Percentiles rank a stretch among this genome's conserved stretches.
Evolutionary conservation across 2,797 vertebrate species (phyloP).

Genomic region (Natrix natrix): DNA sequence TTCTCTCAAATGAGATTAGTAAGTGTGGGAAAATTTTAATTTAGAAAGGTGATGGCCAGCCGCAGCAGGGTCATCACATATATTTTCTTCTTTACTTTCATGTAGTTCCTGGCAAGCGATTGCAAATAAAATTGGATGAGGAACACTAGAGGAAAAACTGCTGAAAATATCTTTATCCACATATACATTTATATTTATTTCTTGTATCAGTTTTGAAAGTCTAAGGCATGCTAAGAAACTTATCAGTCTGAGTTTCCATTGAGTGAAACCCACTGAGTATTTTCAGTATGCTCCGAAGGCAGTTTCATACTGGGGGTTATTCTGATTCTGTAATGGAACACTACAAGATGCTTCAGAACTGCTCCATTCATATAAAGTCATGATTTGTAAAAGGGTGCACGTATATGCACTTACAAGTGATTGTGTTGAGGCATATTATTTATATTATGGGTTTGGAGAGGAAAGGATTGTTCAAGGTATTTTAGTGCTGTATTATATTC

Average conservation of each 20-base stretch:
- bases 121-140: conserved; percentile 46
- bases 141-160: conserved; percentile 19
- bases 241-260: not conserved
- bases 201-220: conserved; percentile 18
- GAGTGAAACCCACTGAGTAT: not conserved
- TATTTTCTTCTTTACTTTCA: conserved; percentile 28
- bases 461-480: not conserved
- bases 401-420: not conserved
- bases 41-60: conserved; percentile 31
- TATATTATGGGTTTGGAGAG: not conserved
- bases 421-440: not conserved
- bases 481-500: not conserved
- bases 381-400: not conserved
- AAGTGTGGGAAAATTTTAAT: conserved; percentile 19
- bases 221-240: not conserved
- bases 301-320: not conserved
- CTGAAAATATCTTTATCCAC: not conserved
- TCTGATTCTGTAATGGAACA: conserved; percentile 21
- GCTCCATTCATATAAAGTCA: not conserved
- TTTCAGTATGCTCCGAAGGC: not conserved
- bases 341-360: not conserved
- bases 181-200: not conserved
- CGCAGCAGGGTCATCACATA: not conserved
- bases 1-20: conserved; percentile 39
- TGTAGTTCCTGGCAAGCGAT: conserved; percentile 8